Percentiles rank a stretch among this genome's conserved stretches.
phyloP scores from a whole-genome alignment of 2,113 vertebrate genomes.

The Andinoacara biseriatus region DNA sequence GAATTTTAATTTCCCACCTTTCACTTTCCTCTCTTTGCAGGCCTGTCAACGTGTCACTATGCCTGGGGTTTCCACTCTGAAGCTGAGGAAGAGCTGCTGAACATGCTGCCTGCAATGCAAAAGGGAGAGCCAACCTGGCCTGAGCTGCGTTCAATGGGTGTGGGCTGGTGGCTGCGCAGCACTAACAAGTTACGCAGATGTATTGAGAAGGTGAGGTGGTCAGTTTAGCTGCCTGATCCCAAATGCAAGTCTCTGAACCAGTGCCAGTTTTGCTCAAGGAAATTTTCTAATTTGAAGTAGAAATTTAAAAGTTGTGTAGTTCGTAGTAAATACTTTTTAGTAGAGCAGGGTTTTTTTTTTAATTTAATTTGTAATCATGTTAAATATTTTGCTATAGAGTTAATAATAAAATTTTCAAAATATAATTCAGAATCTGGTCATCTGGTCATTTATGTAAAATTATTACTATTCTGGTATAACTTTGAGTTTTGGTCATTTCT shows the following conservation, averaged over 20 bases:
- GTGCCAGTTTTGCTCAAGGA: not conserved
- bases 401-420: not conserved
- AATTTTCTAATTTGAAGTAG: not conserved
- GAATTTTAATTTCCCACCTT: not conserved
- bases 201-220: constrained; percentile 89
- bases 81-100: constrained; percentile 93
- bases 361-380: not conserved
- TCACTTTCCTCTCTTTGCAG: constrained; percentile 68
- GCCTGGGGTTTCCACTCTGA: constrained; percentile 99
- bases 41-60: constrained; percentile 94
- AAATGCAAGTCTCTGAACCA: not conserved
- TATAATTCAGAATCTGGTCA: not conserved
- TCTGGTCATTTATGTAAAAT: not conserved
- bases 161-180: constrained; percentile 98
- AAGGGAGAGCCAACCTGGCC: constrained; percentile 90
- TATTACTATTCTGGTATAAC: not conserved
- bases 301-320: not conserved
- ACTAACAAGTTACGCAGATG: constrained; percentile 89
- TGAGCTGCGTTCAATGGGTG: constrained; percentile 94
- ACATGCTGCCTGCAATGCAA: constrained; percentile 91
- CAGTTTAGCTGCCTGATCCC: too few relatives aligned
- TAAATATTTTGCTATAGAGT: not conserved
- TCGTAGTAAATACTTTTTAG: not conserved
- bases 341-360: too few relatives aligned
- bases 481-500: not conserved